Base-by-base conservation (phyloP, 2,888 invertebrate genomes). In the Morpho helenor region DNA sequence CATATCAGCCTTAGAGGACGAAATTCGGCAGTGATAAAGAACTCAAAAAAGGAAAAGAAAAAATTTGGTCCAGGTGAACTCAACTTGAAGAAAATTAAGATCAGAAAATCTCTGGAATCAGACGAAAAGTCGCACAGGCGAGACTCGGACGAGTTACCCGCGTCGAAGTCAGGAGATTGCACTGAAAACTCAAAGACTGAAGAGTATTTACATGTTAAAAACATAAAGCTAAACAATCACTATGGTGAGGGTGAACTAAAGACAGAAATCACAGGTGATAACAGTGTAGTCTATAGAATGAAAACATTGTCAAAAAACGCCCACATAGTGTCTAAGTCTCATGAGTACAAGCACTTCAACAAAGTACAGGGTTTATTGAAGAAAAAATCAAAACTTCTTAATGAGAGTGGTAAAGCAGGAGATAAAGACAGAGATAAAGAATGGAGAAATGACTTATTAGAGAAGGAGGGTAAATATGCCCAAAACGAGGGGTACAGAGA, bases 1-100 rank as follows among this genome's bases (percentile, higher is more conserved):
- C 97, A 97, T 79, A 97, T 97, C 71, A 96, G 96, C 59, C 85
- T 97, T 47, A 92, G 97, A 61, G 96, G 96, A 1, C 92, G 96
- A 59, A 96, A 96, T 78, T 96, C 96, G 0, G 96, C 96, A 46
- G 96, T 97, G 51, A 96, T 96, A 68, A 95, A 94, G 73, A 94
- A 94, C 75, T 94, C 95, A 52, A 95, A 95, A 69, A 94, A 94
- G 68, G 92, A 93, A 60, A 91, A 94, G 69, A 93, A 92, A 72
- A 93, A 93, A 71, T 80, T 88, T 62, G 83, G 83, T 43, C 82
- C 86, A 0, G 91, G 91, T 8, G 75, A 92, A 48, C 71, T 90
- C 41, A 92, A 90, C 68, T 80, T 89, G 52, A 93, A 92, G 74
- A 93, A 92, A 70, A 87, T 88, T 65, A 93, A 92, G 71, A 91